Evolutionary conservation across 2,113 vertebrate genomes (phyloP).

Genomic region (Ardeotis arabs): DNA sequence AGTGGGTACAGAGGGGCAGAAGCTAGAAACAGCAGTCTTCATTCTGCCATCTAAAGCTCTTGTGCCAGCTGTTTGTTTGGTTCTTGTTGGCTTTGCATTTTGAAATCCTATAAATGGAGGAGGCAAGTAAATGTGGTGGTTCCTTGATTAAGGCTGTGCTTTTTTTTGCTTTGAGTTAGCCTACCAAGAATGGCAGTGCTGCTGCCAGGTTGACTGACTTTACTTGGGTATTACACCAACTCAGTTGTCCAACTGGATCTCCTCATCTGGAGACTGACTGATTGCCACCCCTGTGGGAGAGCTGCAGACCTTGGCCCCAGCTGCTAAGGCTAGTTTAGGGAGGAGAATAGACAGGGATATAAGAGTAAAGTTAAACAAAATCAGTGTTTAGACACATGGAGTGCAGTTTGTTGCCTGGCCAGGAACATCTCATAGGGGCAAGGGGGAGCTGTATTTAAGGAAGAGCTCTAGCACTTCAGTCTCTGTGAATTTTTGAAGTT

Average conservation of each 20-base stretch:
- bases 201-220: not conserved
- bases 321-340: not conserved
- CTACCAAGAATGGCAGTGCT: not conserved
- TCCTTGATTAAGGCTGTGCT: not conserved
- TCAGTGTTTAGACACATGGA: not conserved
- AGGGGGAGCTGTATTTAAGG: not conserved
- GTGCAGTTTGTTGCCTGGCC: not conserved
- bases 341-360: not conserved
- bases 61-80: not conserved
- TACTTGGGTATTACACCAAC: not conserved
- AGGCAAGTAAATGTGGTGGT: not conserved
- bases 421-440: not conserved
- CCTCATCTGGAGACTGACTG: not conserved
- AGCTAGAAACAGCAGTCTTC: not conserved
- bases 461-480: not conserved
- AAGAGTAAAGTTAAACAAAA: not conserved
- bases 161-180: not conserved
- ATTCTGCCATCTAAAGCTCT: not conserved
- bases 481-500: not conserved
- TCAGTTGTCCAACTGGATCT: not conserved
- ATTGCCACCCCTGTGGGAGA: too few species aligned
- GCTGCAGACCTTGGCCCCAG: not conserved
- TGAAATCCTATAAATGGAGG: not conserved
- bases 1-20: not conserved
- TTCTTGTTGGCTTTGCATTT: not conserved